A percentile compares a stretch with the other conserved stretches of the same genome.
Evolutionary conservation across 2,888 invertebrate genomes (phyloP).

Genomic region (Syrphus vitripennis): DNA sequence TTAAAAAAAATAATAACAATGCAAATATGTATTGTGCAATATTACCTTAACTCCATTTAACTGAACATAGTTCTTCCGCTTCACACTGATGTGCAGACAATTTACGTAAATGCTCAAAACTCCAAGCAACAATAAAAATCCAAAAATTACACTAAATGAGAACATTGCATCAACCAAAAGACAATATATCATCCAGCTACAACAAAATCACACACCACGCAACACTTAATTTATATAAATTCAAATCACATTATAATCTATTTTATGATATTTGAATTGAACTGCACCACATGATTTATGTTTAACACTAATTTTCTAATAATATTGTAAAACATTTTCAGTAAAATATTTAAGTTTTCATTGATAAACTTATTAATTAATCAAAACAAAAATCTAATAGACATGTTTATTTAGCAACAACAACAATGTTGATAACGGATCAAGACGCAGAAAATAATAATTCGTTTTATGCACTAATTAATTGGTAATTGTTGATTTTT

Average conservation of each 20-base stretch:
- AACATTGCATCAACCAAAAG: constrained; percentile 54
- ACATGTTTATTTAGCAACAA: constrained; percentile 63
- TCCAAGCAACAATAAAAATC: constrained; percentile 61
- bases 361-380: constrained; percentile 2
- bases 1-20: not conserved
- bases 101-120: constrained; percentile 61
- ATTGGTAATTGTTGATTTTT: constrained; percentile 61
- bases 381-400: constrained; percentile 9
- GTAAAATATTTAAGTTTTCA: constrained; percentile 13
- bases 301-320: constrained; percentile 15
- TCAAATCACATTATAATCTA: constrained; percentile 51
- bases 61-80: constrained; percentile 77
- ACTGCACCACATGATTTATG: constrained; percentile 19
- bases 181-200: constrained; percentile 23
- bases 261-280: constrained; percentile 53
- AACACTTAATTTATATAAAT: constrained; percentile 11
- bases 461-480: constrained; percentile 68
- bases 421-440: constrained; percentile 53
- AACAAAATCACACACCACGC: constrained; percentile 26
- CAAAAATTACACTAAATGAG: constrained; percentile 67
- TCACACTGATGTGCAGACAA: constrained; percentile 77
- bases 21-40: constrained; percentile 39
- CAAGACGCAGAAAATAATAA: constrained; percentile 16
- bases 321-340: constrained; percentile 31
- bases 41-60: constrained; percentile 79